Percentiles rank a stretch among this genome's conserved stretches.
These are phyloP conservation scores for Drosophila watanabei DNA, from an alignment of 1,140 invertebrate genomes.

Conservation along the genomic window DNA sequence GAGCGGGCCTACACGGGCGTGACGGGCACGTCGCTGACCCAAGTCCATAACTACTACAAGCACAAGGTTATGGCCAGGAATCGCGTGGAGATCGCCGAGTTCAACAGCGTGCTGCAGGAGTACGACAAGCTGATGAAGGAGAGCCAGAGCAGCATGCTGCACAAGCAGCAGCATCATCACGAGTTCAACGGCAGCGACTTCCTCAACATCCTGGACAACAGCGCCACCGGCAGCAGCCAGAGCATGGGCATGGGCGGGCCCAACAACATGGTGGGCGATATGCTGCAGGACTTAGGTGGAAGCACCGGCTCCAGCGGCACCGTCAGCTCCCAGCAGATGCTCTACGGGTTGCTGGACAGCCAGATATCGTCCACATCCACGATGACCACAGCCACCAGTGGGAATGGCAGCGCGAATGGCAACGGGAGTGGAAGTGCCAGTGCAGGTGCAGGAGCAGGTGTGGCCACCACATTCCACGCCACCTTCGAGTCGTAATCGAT, in stretches of 20 bases:
- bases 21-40: slow-evolving; percentile 73
- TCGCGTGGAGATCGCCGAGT: slow-evolving; percentile 75
- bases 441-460: background rate
- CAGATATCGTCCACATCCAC: slow-evolving; percentile 53
- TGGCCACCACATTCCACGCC: slow-evolving; percentile 29
- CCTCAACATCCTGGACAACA: slow-evolving; percentile 77
- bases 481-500: slow-evolving; percentile 38
- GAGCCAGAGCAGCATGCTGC: slow-evolving; percentile 79
- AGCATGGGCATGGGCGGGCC: slow-evolving; percentile 63
- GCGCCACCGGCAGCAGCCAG: slow-evolving; percentile 59
- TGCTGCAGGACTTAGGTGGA: slow-evolving; percentile 68
- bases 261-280: slow-evolving; percentile 61
- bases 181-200: slow-evolving; percentile 77
- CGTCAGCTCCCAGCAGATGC: slow-evolving; percentile 51
- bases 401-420: slow-evolving; percentile 30
- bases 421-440: slow-evolving; percentile 10
- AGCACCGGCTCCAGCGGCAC: slow-evolving; percentile 64
- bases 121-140: slow-evolving; percentile 85
- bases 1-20: slow-evolving; percentile 71
- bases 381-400: slow-evolving; percentile 29
- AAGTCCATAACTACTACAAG: slow-evolving; percentile 84
- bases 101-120: slow-evolving; percentile 74
- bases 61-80: slow-evolving; percentile 81
- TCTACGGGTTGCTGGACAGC: slow-evolving; percentile 59
- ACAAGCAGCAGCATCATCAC: slow-evolving; percentile 62